These are phyloP conservation scores for Procambarus virginalis DNA, from an alignment of 1,140 invertebrate species.

Conservation along the genomic window DNA sequence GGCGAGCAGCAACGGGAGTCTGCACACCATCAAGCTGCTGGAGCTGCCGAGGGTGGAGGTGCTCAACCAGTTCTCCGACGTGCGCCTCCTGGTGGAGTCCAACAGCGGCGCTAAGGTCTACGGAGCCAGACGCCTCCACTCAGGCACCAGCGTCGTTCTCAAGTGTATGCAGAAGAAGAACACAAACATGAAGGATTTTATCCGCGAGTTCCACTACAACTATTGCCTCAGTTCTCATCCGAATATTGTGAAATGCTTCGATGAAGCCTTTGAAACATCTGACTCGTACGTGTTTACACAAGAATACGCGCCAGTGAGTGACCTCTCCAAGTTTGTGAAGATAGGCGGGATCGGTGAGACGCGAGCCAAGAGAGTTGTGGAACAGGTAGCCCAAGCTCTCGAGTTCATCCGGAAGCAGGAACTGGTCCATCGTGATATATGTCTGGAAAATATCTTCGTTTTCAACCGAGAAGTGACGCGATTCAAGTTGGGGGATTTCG, in stretches of 20 bases:
- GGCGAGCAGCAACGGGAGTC: background rate
- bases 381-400: slow-evolving; percentile 88
- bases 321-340: slow-evolving; percentile 89
- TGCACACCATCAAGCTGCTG: slow-evolving; percentile 49
- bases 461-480: slow-evolving; percentile 90
- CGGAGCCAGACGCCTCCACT: slow-evolving; percentile 87
- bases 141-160: slow-evolving; percentile 85
- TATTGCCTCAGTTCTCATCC: slow-evolving; percentile 87
- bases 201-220: slow-evolving; percentile 92
- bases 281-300: slow-evolving; percentile 92
- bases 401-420: slow-evolving; percentile 94
- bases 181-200: slow-evolving; percentile 82
- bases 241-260: slow-evolving; percentile 90
- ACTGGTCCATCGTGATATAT: slow-evolving; percentile 92
- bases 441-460: slow-evolving; percentile 85
- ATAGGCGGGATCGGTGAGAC: slow-evolving; percentile 87
- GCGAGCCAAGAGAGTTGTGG: slow-evolving; percentile 85
- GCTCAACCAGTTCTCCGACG: slow-evolving; percentile 43
- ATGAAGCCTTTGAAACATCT: slow-evolving; percentile 90
- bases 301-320: slow-evolving; percentile 92
- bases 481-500: slow-evolving; percentile 97
- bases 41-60: background rate
- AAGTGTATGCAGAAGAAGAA: slow-evolving; percentile 69
- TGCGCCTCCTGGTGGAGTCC: slow-evolving; percentile 79
- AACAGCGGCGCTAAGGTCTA: slow-evolving; percentile 95